Evolutionary conservation across 2,113 vertebrate species (phyloP).

Genomic region (Formicarius rufipectus): DNA sequence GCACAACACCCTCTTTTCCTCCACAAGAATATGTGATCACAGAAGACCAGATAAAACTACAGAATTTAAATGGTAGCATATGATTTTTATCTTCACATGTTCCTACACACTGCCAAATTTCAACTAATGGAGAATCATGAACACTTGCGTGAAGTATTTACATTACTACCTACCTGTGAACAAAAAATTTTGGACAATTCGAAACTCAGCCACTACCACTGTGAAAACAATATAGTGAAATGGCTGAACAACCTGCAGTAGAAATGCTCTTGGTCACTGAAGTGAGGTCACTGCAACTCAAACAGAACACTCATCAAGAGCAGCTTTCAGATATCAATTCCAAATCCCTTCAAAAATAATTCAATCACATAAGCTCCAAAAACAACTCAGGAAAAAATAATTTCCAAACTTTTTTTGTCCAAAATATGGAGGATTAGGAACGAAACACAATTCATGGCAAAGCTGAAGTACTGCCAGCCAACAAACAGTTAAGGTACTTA

Average conservation of each 20-base stretch:
- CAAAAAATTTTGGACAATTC: not conserved
- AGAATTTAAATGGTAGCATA: not conserved
- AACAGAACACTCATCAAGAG: not conserved
- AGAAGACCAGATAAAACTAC: not conserved
- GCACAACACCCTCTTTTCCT: not conserved
- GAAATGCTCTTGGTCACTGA: not conserved
- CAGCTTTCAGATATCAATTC: not conserved
- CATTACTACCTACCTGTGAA: not conserved
- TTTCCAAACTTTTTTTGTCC: not conserved
- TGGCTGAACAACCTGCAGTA: not conserved
- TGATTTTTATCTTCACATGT: not conserved
- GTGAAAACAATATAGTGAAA: not conserved
- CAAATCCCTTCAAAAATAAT: rapidly evolving
- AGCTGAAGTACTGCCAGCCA: not conserved
- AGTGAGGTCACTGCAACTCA: not conserved
- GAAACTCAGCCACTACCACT: not conserved
- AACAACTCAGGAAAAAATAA: not conserved
- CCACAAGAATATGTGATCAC: not conserved
- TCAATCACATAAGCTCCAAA: not conserved
- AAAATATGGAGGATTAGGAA: not conserved
- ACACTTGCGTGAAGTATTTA: not conserved
- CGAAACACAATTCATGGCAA: not conserved
- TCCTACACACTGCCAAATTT: not conserved
- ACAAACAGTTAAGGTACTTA: not conserved
- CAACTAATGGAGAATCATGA: not conserved